Evolutionary conservation across 2,888 invertebrate species (phyloP).

Genomic region (Melieria omissa): DNA sequence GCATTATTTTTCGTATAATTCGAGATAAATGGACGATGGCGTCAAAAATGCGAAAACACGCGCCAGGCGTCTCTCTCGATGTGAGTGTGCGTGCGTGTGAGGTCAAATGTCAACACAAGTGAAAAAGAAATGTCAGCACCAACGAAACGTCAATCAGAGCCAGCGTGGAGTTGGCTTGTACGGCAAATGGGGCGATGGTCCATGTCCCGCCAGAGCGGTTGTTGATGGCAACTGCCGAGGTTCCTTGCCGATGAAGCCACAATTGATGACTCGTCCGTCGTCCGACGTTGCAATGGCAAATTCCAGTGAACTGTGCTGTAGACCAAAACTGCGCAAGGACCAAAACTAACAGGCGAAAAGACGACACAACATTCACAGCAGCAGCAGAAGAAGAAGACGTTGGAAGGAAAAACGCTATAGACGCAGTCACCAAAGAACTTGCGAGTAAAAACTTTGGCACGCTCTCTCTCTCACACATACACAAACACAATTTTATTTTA

Average conservation of each 20-base stretch:
- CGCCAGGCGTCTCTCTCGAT: slow-evolving; percentile 16
- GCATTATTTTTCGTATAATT: slow-evolving; percentile 38
- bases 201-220: too few species aligned
- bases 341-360: slow-evolving; percentile 6
- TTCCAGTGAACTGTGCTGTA: slow-evolving; percentile 11
- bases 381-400: slow-evolving; percentile 31
- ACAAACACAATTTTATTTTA: slow-evolving; percentile 50
- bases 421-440: slow-evolving; percentile 16
- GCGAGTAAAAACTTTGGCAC: slow-evolving; percentile 47
- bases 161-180: too few species aligned
- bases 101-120: neutral
- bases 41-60: slow-evolving; percentile 31
- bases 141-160: too few species aligned
- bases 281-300: slow-evolving; percentile 19
- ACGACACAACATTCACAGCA: neutral
- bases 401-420: slow-evolving; percentile 1
- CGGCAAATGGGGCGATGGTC: too few species aligned
- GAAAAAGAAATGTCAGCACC: too few species aligned
- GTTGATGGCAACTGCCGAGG: neutral
- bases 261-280: slow-evolving; percentile 37
- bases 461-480: neutral
- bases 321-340: slow-evolving; percentile 8
- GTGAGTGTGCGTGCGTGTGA: neutral
- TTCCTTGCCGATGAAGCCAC: neutral
- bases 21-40: slow-evolving; percentile 40